Percentiles rank a stretch among this genome's conserved stretches.
phyloP scores from a whole-genome alignment of 2,113 vertebrate genomes.

The Dicentrarchus labrax region DNA sequence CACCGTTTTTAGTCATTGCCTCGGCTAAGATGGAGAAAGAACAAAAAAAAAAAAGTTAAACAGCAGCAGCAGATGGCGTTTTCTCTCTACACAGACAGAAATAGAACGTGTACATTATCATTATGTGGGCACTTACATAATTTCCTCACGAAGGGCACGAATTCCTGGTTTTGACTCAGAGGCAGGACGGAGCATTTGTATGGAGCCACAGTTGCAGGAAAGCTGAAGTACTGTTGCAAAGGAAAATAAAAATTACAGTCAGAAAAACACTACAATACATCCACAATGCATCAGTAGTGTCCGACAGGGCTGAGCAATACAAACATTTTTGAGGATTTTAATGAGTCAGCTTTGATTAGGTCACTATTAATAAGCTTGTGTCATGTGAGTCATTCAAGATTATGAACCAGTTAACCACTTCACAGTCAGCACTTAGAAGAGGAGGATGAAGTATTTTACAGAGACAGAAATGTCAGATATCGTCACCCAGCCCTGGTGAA shows the following conservation, averaged over 20 bases:
- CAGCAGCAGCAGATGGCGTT: not conserved
- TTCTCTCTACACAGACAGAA: not conserved
- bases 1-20: slow-evolving; percentile 90
- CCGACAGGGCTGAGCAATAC: not conserved
- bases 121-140: slow-evolving; percentile 88
- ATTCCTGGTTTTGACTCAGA: slow-evolving; percentile 97
- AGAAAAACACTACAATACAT: not conserved
- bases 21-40: slow-evolving; percentile 84
- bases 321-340: not conserved
- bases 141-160: slow-evolving; percentile 94
- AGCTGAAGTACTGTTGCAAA: slow-evolving; percentile 92
- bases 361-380: not conserved
- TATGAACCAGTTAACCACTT: not conserved
- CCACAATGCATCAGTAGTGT: not conserved
- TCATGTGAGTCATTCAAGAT: not conserved
- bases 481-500: not conserved
- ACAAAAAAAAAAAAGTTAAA: not conserved
- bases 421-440: not conserved
- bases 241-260: not conserved
- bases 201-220: slow-evolving; percentile 94
- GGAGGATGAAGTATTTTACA: too few species aligned
- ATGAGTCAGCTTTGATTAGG: not conserved
- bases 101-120: not conserved
- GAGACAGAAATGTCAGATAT: too few species aligned
- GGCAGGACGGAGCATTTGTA: slow-evolving; percentile 98